Percentiles rank a stretch among this genome's conserved stretches.
These are phyloP conservation scores for Lerema accius DNA, from an alignment of 1,140 invertebrate species.

Conservation along the genomic window DNA sequence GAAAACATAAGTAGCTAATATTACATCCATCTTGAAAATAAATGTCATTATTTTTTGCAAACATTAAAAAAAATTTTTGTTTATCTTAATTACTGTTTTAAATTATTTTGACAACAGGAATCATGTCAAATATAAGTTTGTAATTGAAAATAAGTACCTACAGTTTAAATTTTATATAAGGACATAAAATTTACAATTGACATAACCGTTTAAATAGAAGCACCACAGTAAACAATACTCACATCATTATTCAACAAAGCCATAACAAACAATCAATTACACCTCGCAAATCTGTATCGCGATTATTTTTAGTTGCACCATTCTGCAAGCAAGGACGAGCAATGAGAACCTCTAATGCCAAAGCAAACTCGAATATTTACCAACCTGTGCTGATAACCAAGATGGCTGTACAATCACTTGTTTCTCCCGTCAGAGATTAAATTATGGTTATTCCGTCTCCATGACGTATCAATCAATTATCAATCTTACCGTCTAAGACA, in stretches of 20 bases:
- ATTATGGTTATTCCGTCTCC: slow-evolving; percentile 19
- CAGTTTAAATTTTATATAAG: too few species aligned
- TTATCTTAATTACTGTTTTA: too few species aligned
- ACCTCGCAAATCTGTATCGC: slow-evolving; percentile 12
- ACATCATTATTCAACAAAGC: background rate
- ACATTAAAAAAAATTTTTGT: too few species aligned
- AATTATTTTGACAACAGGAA: too few species aligned
- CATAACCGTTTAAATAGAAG: too few species aligned
- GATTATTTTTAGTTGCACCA: slow-evolving; percentile 23
- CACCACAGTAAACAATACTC: too few species aligned
- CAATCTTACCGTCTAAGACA: background rate
- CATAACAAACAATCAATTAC: slow-evolving; percentile 3
- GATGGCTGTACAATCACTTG: slow-evolving; percentile 55
- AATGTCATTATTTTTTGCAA: too few species aligned
- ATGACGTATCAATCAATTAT: slow-evolving; percentile 13
- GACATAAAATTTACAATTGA: too few species aligned
- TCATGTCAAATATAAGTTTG: too few species aligned
- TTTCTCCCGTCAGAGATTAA: slow-evolving; percentile 53
- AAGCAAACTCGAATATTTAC: slow-evolving; percentile 60
- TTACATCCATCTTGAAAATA: too few species aligned
- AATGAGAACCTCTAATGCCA: slow-evolving; percentile 57
- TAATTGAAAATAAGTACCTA: too few species aligned
- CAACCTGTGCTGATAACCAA: slow-evolving; percentile 46
- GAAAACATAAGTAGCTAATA: too few species aligned
- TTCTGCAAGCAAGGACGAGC: slow-evolving; percentile 45